Evolutionary conservation across 2,888 invertebrate species (phyloP).

Genomic region (Ditylenchus weischeri): DNA sequence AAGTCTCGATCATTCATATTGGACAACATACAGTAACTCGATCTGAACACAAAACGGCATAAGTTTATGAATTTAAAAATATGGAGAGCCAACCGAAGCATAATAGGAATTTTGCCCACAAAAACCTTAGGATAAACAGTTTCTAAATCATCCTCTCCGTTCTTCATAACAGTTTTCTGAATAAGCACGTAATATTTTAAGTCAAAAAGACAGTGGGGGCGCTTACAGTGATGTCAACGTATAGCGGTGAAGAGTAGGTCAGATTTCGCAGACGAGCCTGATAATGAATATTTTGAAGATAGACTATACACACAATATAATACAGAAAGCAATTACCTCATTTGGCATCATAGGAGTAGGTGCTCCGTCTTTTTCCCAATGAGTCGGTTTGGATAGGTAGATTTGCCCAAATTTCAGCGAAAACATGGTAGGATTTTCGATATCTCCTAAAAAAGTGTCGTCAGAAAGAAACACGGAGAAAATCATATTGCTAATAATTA

Average conservation of each 20-base stretch:
- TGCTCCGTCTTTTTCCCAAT: constrained; percentile 99
- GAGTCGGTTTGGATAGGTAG: constrained; percentile 96
- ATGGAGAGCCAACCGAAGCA: constrained; percentile 67
- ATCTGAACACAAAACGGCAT: constrained; percentile 64
- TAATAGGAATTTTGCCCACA: constrained; percentile 91
- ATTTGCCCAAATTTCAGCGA: constrained; percentile 96
- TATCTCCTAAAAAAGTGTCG: constrained; percentile 40
- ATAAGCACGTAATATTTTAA: constrained; percentile 74
- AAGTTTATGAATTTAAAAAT: background rate
- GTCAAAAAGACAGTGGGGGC: too few species aligned
- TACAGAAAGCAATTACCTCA: constrained; percentile 64
- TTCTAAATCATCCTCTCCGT: constrained; percentile 78
- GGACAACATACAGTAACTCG: constrained; percentile 89
- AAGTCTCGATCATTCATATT: constrained; percentile 96
- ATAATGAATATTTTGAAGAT: constrained; percentile 5
- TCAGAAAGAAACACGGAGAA: too few species aligned
- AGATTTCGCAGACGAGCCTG: constrained; percentile 80
- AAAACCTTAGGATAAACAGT: constrained; percentile 72
- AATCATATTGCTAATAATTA: constrained; percentile 61
- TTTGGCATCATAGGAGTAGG: constrained; percentile 99
- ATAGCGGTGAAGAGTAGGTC: constrained; percentile 90
- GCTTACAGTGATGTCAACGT: constrained; percentile 60
- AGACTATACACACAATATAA: too few species aligned
- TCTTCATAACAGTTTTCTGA: constrained; percentile 73
- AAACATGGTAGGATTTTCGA: constrained; percentile 72